phyloP scores from a whole-genome alignment of 2,888 invertebrate genomes.

The Microctonus brassicae region DNA sequence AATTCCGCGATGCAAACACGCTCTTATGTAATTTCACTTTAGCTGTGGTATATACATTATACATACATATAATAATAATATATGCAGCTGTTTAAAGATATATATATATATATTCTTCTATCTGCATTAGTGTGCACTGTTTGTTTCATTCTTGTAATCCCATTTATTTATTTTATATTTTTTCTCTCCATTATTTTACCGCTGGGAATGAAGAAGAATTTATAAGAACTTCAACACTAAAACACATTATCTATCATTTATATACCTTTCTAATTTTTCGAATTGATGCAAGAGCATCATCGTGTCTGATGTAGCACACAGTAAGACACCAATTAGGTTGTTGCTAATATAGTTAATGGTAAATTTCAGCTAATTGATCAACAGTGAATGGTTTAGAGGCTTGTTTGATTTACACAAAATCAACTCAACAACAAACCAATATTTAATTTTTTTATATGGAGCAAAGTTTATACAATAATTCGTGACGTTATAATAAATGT shows the following conservation, averaged over 20 bases:
- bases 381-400: too few relatives aligned
- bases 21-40: conserved; percentile 1
- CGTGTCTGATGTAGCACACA: neutral
- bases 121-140: neutral
- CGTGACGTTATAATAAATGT: too few relatives aligned
- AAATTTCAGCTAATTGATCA: conserved; percentile 24
- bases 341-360: conserved; percentile 14
- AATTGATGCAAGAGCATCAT: conserved; percentile 9
- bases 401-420: too few relatives aligned
- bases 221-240: neutral
- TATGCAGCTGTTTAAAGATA: neutral
- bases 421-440: too few relatives aligned
- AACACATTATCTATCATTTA: neutral
- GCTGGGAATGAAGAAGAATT: neutral
- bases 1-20: conserved; percentile 36
- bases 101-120: neutral
- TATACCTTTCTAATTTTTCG: conserved; percentile 17
- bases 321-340: conserved; percentile 17
- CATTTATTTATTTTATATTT: neutral
- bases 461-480: too few relatives aligned
- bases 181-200: neutral
- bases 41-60: neutral
- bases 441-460: too few relatives aligned
- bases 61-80: neutral
- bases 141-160: neutral